Conservation (phyloP, 2,888 invertebrate species). For the Hipparchia sbordonii region DNA sequence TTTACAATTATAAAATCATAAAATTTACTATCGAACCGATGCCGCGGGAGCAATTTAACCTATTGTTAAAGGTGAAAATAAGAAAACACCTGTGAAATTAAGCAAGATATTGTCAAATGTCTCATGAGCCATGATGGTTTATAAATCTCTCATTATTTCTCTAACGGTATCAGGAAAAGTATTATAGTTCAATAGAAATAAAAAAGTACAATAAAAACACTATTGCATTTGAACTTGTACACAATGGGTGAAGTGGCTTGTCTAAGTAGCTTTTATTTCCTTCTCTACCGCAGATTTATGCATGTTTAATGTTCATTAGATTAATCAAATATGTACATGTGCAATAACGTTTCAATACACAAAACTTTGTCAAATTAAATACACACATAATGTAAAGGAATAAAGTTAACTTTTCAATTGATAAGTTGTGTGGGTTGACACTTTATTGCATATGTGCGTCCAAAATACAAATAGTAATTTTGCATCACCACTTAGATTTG, state of each 20-base stretch:
- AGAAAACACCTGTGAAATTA: conserved; percentile 35
- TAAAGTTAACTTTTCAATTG: too few species aligned
- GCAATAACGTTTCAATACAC: too few species aligned
- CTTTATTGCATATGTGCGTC: not conserved
- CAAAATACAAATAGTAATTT: not conserved
- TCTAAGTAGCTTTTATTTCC: conserved; percentile 2
- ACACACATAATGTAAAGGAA: too few species aligned
- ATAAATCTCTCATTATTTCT: conserved; percentile 11
- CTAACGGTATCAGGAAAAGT: conserved; percentile 21
- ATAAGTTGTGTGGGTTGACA: too few species aligned
- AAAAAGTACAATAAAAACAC: conserved; percentile 3
- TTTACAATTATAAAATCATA: not conserved
- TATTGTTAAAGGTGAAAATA: conserved; percentile 7
- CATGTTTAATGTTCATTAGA: too few species aligned
- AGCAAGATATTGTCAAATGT: conserved; percentile 27
- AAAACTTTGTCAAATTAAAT: too few species aligned
- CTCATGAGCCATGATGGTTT: conserved; percentile 18
- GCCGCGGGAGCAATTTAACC: not conserved
- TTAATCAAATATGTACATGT: too few species aligned
- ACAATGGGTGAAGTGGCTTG: not conserved
- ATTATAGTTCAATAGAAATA: conserved; percentile 8
- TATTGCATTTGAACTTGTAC: conserved; percentile 15
- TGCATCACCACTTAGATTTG: too few species aligned
- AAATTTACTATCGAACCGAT: not conserved
- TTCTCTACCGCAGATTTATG: not conserved